phyloP scores from a whole-genome alignment of 2,888 invertebrate genomes.

The Drosophila mettleri region DNA sequence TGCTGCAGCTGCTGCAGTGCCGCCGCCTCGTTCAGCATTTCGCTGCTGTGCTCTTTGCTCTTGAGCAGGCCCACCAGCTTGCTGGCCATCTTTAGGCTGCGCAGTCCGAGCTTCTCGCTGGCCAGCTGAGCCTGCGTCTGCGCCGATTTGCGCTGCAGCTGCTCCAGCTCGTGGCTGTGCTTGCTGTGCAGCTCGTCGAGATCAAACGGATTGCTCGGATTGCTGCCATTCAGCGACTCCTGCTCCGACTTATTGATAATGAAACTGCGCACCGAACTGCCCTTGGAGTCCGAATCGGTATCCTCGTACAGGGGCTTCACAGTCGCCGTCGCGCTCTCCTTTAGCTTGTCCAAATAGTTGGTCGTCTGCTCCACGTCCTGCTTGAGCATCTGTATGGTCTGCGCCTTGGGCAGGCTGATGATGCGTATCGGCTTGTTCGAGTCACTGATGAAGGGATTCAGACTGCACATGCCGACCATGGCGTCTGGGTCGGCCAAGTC shows the following conservation, averaged over 20 bases:
- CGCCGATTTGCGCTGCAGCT: conserved; percentile 86
- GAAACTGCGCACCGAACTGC: conserved; percentile 83
- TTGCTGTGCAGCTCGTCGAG: conserved; percentile 85
- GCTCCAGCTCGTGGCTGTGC: conserved; percentile 81
- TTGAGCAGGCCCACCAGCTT: conserved; percentile 77
- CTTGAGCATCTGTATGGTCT: conserved; percentile 79
- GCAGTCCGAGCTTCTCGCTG: conserved; percentile 79
- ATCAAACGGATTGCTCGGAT: conserved; percentile 85
- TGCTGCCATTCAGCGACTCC: conserved; percentile 84
- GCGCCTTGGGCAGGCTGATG: conserved; percentile 83
- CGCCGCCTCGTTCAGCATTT: conserved; percentile 39
- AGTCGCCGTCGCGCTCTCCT: conserved; percentile 61
- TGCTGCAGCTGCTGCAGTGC: conserved; percentile 73
- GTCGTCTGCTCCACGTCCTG: conserved; percentile 65
- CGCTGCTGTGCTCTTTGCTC: conserved; percentile 55
- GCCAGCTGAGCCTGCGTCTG: conserved; percentile 62
- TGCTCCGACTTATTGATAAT: conserved; percentile 83
- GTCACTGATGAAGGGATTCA: conserved; percentile 81
- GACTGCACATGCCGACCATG: conserved; percentile 61
- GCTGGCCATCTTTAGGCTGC: conserved; percentile 76
- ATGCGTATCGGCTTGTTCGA: conserved; percentile 84
- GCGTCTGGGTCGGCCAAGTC: conserved; percentile 78
- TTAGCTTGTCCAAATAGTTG: conserved; percentile 80
- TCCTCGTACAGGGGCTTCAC: conserved; percentile 83
- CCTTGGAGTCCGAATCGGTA: conserved; percentile 84